Percentiles rank a stretch among this genome's conserved stretches.
phyloP scores from a whole-genome alignment of 1,140 invertebrate genomes.

The Grapholita molesta region DNA sequence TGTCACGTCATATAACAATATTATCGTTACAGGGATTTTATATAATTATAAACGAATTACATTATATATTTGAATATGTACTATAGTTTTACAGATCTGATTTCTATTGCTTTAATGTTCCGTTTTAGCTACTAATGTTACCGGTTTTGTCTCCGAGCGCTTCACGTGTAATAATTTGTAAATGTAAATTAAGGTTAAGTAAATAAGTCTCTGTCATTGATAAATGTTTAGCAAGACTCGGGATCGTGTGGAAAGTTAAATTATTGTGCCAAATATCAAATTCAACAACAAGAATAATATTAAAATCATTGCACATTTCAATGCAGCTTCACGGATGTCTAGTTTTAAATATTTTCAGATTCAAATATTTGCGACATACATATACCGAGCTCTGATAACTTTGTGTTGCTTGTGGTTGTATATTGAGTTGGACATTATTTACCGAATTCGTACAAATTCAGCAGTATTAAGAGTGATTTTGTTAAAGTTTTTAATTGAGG shows the following conservation, averaged over 20 bases:
- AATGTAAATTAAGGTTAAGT: slow-evolving; percentile 36
- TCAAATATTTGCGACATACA: slow-evolving; percentile 65
- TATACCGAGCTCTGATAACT: slow-evolving; percentile 22
- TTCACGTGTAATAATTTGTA: slow-evolving; percentile 14
- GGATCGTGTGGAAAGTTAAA: slow-evolving; percentile 6
- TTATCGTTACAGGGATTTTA: slow-evolving; percentile 78
- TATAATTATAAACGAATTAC: slow-evolving; percentile 67
- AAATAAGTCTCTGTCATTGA: slow-evolving; percentile 13
- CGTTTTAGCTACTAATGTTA: slow-evolving; percentile 39
- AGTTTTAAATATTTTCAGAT: too few species aligned
- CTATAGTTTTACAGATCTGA: slow-evolving; percentile 68
- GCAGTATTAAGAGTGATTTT: slow-evolving; percentile 77
- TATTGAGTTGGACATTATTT: slow-evolving; percentile 57
- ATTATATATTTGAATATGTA: slow-evolving; percentile 67
- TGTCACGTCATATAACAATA: slow-evolving; percentile 74
- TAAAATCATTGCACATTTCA: not conserved
- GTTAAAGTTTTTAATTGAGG: slow-evolving; percentile 75
- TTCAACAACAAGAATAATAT: not conserved
- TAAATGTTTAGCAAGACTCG: slow-evolving; percentile 12
- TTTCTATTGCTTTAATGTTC: slow-evolving; percentile 54
- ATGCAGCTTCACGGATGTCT: not conserved
- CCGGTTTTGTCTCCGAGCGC: slow-evolving; percentile 25
- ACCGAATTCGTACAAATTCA: slow-evolving; percentile 77
- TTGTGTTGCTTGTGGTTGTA: slow-evolving; percentile 55
- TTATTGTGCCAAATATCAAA: slow-evolving; percentile 13